Conservation (phyloP, 2,113 vertebrate genomes). For the Pachypanchax playfairii region DNA sequence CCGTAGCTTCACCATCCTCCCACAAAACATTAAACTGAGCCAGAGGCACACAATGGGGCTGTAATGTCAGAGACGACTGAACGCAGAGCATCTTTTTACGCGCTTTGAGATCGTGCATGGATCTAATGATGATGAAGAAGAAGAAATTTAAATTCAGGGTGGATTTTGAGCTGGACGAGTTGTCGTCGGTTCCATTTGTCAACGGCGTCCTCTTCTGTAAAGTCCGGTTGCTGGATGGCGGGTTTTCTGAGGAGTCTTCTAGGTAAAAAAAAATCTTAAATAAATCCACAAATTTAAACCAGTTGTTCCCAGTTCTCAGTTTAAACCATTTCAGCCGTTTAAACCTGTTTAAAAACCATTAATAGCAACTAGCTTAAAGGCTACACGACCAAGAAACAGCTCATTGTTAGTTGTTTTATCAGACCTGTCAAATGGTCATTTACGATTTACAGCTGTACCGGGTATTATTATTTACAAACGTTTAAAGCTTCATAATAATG, state of each 20-base stretch:
- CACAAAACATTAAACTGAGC: constrained; percentile 13
- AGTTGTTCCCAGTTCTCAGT: neutral
- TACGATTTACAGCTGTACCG: neutral
- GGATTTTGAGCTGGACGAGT: constrained; percentile 93
- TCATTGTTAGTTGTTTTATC: neutral
- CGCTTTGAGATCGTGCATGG: constrained; percentile 69
- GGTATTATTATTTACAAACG: too few relatives aligned
- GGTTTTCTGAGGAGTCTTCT: constrained; percentile 92
- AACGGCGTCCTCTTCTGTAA: constrained; percentile 98
- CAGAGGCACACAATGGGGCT: constrained; percentile 40
- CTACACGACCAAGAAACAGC: neutral
- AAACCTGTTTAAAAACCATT: neutral
- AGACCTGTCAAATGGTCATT: neutral
- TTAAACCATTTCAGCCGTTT: neutral
- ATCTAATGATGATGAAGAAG: constrained; percentile 95
- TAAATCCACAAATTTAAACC: neutral
- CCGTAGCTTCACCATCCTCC: constrained; percentile 41
- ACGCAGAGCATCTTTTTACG: constrained; percentile 8
- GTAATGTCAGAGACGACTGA: constrained; percentile 45
- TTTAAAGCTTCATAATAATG: too few relatives aligned
- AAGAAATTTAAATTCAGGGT: constrained; percentile 99
- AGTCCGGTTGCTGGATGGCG: constrained; percentile 93
- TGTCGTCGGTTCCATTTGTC: constrained; percentile 95
- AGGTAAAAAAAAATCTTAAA: constrained; percentile 76
- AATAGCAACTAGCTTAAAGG: constrained; percentile 11